These are phyloP conservation scores for Ophion slaviceki DNA, from an alignment of 2,888 invertebrate species.

Conservation along the genomic window DNA sequence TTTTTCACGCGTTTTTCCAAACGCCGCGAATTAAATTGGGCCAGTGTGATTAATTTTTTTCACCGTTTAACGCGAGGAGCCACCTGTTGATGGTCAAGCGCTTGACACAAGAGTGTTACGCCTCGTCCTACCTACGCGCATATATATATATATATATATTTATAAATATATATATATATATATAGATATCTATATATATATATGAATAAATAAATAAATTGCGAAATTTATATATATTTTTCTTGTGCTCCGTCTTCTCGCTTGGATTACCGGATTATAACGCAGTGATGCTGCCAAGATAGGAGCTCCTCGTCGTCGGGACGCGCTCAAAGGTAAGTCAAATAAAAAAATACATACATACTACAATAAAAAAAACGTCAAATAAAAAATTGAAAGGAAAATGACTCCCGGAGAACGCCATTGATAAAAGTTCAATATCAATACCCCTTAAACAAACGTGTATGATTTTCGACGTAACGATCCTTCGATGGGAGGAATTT, in stretches of 20 bases:
- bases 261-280: slow-evolving; percentile 78
- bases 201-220: neutral
- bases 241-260: slow-evolving; percentile 68
- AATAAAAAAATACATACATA: neutral
- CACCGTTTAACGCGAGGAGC: slow-evolving; percentile 49
- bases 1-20: neutral
- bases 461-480: neutral
- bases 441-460: neutral
- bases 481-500: neutral
- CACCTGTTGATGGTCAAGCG: slow-evolving; percentile 72
- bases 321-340: slow-evolving; percentile 68
- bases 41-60: slow-evolving; percentile 9
- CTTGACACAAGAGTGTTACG: slow-evolving; percentile 23
- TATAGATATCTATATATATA: neutral
- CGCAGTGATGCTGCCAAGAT: slow-evolving; percentile 65
- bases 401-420: neutral
- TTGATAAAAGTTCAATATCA: neutral
- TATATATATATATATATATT: neutral
- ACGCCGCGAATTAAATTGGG: neutral
- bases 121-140: slow-evolving; percentile 7
- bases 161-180: neutral
- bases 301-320: slow-evolving; percentile 66
- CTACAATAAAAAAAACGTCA: neutral
- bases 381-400: neutral
- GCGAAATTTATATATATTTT: slow-evolving; percentile 22